These are phyloP conservation scores for Crotophaga sulcirostris DNA, from an alignment of 2,113 vertebrate species.

Conservation along the genomic window DNA sequence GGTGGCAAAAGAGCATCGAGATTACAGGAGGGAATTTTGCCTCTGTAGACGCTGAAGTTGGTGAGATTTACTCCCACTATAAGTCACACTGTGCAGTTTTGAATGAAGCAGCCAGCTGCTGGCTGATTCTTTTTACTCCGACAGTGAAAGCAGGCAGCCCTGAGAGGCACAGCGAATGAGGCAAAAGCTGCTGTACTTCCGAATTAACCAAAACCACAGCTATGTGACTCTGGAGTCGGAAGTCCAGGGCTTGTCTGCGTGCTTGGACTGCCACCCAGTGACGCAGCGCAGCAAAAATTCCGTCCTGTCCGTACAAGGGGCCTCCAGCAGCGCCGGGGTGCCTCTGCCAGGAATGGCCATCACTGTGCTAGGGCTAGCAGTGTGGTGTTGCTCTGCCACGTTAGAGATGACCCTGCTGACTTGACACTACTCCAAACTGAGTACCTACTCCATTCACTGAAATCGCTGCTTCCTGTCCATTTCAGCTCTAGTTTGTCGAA, in stretches of 20 bases:
- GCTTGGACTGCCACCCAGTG: neutral
- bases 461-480: neutral
- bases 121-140: neutral
- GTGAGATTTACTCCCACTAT: neutral
- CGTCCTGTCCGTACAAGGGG: neutral
- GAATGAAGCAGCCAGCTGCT: conserved; percentile 7
- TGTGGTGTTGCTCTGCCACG: rapidly evolving
- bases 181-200: neutral
- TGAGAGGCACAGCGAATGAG: neutral
- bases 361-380: neutral
- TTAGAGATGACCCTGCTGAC: neutral
- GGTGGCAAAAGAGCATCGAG: neutral
- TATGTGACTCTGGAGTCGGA: neutral
- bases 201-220: neutral
- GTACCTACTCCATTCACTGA: neutral
- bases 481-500: neutral
- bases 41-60: neutral
- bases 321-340: rapidly evolving
- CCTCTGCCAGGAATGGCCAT: rapidly evolving
- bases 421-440: neutral
- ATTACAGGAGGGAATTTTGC: neutral
- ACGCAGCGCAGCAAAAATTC: neutral
- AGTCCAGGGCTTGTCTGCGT: neutral
- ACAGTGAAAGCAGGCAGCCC: neutral
- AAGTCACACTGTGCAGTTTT: conserved; percentile 22